Conservation (phyloP, 2,113 vertebrate species). For the Bambusicola thoracicus region DNA sequence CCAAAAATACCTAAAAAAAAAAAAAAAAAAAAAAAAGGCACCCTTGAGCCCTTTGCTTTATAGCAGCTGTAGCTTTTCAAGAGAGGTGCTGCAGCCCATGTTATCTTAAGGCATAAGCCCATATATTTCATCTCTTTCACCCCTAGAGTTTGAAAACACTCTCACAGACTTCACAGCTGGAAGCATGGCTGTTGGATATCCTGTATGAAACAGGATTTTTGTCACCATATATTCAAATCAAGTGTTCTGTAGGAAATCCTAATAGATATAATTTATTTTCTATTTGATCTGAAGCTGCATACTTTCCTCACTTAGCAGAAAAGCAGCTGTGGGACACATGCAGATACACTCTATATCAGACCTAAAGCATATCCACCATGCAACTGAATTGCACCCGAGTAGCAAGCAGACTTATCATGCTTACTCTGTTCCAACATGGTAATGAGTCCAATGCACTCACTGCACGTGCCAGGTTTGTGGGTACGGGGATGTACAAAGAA, state of each 20-base stretch:
- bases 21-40: not conserved
- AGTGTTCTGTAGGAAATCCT: not conserved
- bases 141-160: not conserved
- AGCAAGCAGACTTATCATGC: not conserved
- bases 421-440: accelerated
- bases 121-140: not conserved
- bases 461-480: not conserved
- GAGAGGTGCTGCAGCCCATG: not conserved
- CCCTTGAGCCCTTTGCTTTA: not conserved
- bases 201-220: not conserved
- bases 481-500: not conserved
- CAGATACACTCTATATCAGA: not conserved
- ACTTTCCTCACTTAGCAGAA: not conserved
- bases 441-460: not conserved
- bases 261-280: not conserved
- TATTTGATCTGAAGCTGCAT: not conserved
- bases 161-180: not conserved
- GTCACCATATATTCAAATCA: not conserved
- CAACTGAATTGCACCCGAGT: not conserved
- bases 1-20: not conserved
- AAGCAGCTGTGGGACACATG: constrained; percentile 19
- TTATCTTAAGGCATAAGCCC: not conserved
- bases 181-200: not conserved
- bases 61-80: not conserved
- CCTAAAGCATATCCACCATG: not conserved